Evolutionary conservation across 2,888 invertebrate genomes (phyloP).

Genomic region (Diarsia brunnea): DNA sequence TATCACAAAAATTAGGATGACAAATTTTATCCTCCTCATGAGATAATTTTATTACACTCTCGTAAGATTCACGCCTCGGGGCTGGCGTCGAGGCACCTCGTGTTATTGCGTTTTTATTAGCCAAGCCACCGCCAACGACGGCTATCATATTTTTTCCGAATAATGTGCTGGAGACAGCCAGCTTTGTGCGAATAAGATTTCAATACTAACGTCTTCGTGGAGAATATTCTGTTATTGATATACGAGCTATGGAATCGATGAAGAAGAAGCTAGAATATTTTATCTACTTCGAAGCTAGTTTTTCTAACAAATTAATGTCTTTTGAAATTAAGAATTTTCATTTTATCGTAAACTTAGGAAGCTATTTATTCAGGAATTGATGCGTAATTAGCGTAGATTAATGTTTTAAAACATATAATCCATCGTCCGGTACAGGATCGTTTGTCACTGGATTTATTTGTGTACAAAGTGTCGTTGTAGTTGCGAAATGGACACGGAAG

Average conservation of each 20-base stretch:
- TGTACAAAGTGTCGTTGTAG: slow-evolving; percentile 67
- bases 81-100: slow-evolving; percentile 74
- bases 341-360: background rate
- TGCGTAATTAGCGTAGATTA: slow-evolving; percentile 41
- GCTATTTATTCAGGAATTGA: slow-evolving; percentile 35
- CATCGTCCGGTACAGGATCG: slow-evolving; percentile 35
- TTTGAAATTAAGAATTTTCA: background rate
- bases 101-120: slow-evolving; percentile 89
- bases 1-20: slow-evolving; percentile 80
- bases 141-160: slow-evolving; percentile 83
- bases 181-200: slow-evolving; percentile 77
- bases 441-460: slow-evolving; percentile 73
- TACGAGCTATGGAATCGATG: slow-evolving; percentile 22
- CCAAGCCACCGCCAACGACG: slow-evolving; percentile 74
- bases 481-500: slow-evolving; percentile 81
- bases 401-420: slow-evolving; percentile 44
- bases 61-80: slow-evolving; percentile 83
- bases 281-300: background rate
- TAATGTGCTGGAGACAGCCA: slow-evolving; percentile 78
- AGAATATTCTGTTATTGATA: slow-evolving; percentile 34
- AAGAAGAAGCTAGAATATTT: slow-evolving; percentile 12
- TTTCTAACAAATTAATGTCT: slow-evolving; percentile 2
- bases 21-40: slow-evolving; percentile 83
- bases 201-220: slow-evolving; percentile 68
- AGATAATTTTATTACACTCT: slow-evolving; percentile 87